Conservation (phyloP, 2,797 vertebrate genomes). For the Furcifer pardalis region DNA sequence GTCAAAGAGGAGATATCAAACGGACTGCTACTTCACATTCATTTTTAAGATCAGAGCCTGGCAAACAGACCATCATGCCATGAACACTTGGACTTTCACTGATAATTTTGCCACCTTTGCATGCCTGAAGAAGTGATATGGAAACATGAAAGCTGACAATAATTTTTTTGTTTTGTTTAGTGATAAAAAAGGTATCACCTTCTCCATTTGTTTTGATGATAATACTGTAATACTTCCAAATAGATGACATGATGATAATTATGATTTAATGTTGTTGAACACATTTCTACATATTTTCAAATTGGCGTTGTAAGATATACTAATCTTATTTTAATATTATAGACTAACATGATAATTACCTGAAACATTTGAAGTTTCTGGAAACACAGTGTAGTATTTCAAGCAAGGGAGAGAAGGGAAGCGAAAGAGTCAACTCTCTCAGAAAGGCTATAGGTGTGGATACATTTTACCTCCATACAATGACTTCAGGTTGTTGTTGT, state of each 20-base stretch:
- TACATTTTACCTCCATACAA: not conserved
- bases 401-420: not conserved
- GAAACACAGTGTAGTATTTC: slow-evolving; percentile 7
- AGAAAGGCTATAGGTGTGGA: not conserved
- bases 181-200: too few relatives aligned
- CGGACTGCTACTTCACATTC: too few relatives aligned
- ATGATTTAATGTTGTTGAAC: not conserved
- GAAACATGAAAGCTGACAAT: too few relatives aligned
- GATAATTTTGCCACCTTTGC: too few relatives aligned
- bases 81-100: too few relatives aligned
- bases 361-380: slow-evolving; percentile 9
- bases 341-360: not conserved
- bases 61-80: too few relatives aligned
- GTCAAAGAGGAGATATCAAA: too few relatives aligned
- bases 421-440: not conserved
- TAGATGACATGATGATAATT: not conserved
- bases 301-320: not conserved
- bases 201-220: too few relatives aligned
- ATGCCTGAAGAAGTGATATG: too few relatives aligned
- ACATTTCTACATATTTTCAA: not conserved
- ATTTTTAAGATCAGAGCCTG: too few relatives aligned
- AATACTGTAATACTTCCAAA: too few relatives aligned
- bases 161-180: too few relatives aligned
- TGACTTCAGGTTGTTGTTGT: not conserved
- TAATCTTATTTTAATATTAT: not conserved